These are phyloP conservation scores for Zosterops pallidus DNA, from an alignment of 2,113 vertebrate species.

Conservation along the genomic window DNA sequence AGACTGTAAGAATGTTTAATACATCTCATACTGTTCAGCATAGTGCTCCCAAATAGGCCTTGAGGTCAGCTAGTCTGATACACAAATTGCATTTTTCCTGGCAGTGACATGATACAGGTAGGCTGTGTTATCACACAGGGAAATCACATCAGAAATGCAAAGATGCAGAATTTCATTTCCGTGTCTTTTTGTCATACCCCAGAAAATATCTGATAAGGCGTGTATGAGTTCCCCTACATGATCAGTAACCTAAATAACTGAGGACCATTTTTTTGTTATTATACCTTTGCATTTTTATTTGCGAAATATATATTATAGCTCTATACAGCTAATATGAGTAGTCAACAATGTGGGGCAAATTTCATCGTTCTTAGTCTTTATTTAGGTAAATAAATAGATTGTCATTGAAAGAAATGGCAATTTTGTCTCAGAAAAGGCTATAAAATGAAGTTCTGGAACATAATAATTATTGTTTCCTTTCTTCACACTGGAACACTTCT, in stretches of 20 bases:
- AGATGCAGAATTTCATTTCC: neutral
- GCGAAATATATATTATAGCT: neutral
- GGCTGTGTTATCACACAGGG: neutral
- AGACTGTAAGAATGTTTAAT: neutral
- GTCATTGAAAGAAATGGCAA: neutral
- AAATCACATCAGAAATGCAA: neutral
- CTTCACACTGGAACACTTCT: neutral
- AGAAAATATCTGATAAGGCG: neutral
- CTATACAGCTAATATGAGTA: neutral
- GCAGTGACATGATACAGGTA: neutral
- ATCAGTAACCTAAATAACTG: neutral
- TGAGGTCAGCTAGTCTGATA: neutral
- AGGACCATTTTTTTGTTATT: neutral
- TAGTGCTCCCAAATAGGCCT: neutral
- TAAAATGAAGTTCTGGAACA: neutral
- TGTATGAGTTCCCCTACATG: neutral
- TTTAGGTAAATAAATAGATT: neutral
- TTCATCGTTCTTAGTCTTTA: neutral
- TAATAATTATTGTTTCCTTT: neutral
- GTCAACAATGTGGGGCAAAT: neutral
- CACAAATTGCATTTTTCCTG: neutral
- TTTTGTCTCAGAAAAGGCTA: neutral
- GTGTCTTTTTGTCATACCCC: neutral
- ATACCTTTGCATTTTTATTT: neutral
- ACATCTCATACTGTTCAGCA: neutral